Conservation (phyloP, 2,113 vertebrate species). For the Bagarius yarrelli region DNA sequence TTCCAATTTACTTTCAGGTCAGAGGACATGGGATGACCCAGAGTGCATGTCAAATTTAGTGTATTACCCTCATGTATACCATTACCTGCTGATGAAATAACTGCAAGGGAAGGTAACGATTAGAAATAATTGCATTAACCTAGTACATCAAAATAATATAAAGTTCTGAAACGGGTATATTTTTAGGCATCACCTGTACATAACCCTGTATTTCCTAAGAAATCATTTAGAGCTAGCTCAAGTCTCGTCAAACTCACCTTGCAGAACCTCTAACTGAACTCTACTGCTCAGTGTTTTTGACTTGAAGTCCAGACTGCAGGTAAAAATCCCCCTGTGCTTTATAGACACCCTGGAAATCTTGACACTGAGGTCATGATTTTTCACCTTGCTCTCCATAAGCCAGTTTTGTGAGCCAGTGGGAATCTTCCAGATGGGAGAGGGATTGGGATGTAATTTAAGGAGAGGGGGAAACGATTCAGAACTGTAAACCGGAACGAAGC, state of each 20-base stretch:
- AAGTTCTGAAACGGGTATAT: neutral
- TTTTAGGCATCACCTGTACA: neutral
- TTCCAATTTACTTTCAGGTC: conserved; percentile 59
- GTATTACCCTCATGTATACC: conserved; percentile 50
- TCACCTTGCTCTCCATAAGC: neutral
- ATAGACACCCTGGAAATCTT: neutral
- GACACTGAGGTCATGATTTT: conserved; percentile 49
- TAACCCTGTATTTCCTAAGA: neutral
- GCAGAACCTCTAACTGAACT: conserved; percentile 59
- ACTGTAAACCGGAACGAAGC: conserved; percentile 36
- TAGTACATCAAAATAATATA: neutral
- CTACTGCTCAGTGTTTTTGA: neutral
- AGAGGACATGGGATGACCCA: conserved; percentile 36
- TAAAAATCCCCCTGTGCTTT: conserved; percentile 56
- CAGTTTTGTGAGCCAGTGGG: fast-evolving
- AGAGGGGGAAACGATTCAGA: neutral
- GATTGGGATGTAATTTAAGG: conserved; percentile 15
- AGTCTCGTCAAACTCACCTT: conserved; percentile 59
- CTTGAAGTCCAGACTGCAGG: conserved; percentile 53
- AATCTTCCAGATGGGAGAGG: neutral
- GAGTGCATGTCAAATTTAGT: conserved; percentile 65
- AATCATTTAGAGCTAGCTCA: neutral
- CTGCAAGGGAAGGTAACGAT: neutral
- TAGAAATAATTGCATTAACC: neutral
- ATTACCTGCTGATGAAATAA: conserved; percentile 23